These are phyloP conservation scores for Pomacea canaliculata DNA, from an alignment of 2,888 invertebrate species.

Conservation along the genomic window DNA sequence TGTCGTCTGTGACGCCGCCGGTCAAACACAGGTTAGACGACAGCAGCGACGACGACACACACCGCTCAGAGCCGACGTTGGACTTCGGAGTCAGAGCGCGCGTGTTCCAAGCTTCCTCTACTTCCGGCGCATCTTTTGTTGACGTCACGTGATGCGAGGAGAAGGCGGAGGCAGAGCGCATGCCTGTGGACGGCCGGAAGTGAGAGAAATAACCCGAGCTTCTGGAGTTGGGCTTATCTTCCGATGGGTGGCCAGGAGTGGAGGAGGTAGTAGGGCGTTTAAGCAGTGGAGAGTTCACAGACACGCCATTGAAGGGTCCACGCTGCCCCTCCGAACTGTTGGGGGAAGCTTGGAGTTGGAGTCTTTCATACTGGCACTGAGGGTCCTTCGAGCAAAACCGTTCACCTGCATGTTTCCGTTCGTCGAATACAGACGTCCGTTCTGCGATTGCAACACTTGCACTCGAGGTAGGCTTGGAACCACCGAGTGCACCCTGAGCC, in stretches of 20 bases:
- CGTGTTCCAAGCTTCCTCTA: neutral
- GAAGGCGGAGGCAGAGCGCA: slow-evolving; percentile 38
- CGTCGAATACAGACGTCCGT: neutral
- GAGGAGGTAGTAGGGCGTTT: no score
- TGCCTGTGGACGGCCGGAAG: slow-evolving; percentile 2
- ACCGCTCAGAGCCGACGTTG: slow-evolving; percentile 14
- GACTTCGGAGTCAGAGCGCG: neutral
- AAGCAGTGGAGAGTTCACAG: no score
- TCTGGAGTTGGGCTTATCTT: neutral
- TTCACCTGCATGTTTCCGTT: neutral
- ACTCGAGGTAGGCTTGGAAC: neutral
- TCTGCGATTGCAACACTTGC: neutral
- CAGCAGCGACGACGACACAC: neutral
- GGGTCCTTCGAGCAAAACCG: neutral
- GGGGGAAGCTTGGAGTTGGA: no score
- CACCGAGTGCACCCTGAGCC: neutral
- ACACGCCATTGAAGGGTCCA: no score
- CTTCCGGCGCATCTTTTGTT: slow-evolving; percentile 41
- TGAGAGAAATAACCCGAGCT: slow-evolving; percentile 3
- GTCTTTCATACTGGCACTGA: neutral
- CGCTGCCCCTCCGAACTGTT: no score
- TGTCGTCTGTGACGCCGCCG: slow-evolving; percentile 37
- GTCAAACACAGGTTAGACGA: neutral
- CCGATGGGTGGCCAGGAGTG: neutral
- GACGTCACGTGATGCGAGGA: slow-evolving; percentile 44